These are phyloP conservation scores for Microdon myrmicae DNA, from an alignment of 2,888 invertebrate species.

Conservation along the genomic window DNA sequence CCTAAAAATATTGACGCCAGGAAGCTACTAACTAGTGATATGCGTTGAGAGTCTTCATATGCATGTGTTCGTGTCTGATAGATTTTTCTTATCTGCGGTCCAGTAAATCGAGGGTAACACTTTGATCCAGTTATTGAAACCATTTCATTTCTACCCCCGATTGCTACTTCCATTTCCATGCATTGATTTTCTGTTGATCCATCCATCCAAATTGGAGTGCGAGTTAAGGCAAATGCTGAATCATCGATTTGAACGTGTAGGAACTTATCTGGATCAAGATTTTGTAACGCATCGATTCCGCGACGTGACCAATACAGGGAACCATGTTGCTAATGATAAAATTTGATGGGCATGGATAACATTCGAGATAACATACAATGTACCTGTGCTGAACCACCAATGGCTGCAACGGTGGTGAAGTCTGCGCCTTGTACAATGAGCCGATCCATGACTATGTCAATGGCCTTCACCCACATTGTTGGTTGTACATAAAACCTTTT, in stretches of 20 bases:
- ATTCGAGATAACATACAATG: background rate
- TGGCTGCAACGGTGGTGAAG: constrained; percentile 81
- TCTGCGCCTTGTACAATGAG: constrained; percentile 84
- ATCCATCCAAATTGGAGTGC: constrained; percentile 98
- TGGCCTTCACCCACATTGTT: constrained; percentile 94
- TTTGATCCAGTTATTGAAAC: constrained; percentile 65
- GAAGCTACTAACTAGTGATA: constrained; percentile 94
- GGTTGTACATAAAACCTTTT: constrained; percentile 82
- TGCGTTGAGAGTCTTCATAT: constrained; percentile 82
- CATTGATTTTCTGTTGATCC: constrained; percentile 69
- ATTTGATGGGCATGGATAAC: background rate
- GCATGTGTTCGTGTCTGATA: constrained; percentile 75
- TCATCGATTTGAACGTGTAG: constrained; percentile 85
- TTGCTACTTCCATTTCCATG: constrained; percentile 77
- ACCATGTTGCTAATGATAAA: constrained; percentile 86
- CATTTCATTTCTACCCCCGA: constrained; percentile 73
- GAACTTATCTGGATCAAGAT: constrained; percentile 78
- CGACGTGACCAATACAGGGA: constrained; percentile 94
- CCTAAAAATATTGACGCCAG: constrained; percentile 88
- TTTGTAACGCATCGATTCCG: constrained; percentile 73
- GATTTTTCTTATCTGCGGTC: constrained; percentile 92
- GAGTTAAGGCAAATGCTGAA: constrained; percentile 77
- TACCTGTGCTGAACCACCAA: constrained; percentile 94
- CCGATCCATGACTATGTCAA: constrained; percentile 89
- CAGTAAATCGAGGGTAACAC: constrained; percentile 77